Evolutionary conservation across 92 coral and sea anemone species (phyloP).

Genomic region (Actinernus sp.): DNA sequence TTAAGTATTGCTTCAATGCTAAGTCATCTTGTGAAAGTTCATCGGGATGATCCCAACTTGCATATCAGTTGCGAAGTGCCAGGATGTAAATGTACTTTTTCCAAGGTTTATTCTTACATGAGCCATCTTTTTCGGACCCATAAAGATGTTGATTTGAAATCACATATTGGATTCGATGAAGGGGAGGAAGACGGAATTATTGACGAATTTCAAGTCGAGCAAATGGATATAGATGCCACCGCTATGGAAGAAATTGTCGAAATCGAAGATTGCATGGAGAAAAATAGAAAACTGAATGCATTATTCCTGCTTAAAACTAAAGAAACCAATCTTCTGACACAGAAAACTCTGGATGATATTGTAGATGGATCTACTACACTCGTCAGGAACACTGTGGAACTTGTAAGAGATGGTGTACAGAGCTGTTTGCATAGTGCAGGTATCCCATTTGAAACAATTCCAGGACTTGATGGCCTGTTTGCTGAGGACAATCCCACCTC

Average conservation of each 20-base stretch:
- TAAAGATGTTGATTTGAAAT: slow-evolving; percentile 21
- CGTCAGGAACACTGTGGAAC: slow-evolving; percentile 46
- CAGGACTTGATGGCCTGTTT: slow-evolving; percentile 59
- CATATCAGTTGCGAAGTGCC: slow-evolving; percentile 30
- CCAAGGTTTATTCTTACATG: slow-evolving; percentile 32
- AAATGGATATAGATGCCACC: background rate
- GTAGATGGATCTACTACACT: slow-evolving; percentile 44
- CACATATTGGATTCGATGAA: background rate
- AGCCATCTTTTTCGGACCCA: slow-evolving; percentile 31
- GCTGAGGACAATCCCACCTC: slow-evolving; percentile 51
- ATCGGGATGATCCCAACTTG: slow-evolving; percentile 34
- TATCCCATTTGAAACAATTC: slow-evolving; percentile 47
- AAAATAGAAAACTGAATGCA: slow-evolving; percentile 27
- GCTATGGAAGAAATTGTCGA: background rate
- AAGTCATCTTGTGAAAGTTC: slow-evolving; percentile 18
- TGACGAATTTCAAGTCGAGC: background rate
- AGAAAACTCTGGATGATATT: slow-evolving; percentile 55
- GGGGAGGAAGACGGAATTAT: background rate
- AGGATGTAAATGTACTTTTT: slow-evolving; percentile 31
- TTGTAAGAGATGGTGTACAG: slow-evolving; percentile 29
- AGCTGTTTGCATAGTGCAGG: slow-evolving; percentile 53
- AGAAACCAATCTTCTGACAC: slow-evolving; percentile 49
- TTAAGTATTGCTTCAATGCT: slow-evolving; percentile 9
- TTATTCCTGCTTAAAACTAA: slow-evolving; percentile 32
- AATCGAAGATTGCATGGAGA: slow-evolving; percentile 15